phyloP scores from a whole-genome alignment of 1,140 invertebrate genomes.

The Zaprionus africanus region DNA sequence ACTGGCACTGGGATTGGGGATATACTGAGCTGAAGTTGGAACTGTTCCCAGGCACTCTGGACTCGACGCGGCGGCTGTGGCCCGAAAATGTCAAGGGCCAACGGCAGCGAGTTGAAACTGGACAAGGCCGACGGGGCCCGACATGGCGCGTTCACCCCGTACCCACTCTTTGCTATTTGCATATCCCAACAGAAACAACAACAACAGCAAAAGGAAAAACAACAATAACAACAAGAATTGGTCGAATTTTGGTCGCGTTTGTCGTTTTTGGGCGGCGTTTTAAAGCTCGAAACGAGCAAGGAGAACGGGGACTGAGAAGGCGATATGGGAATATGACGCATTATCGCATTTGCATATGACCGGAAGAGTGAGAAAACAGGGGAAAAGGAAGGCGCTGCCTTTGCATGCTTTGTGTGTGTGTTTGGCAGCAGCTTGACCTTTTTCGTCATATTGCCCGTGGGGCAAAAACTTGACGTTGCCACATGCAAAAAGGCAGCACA shows the following conservation, averaged over 20 bases:
- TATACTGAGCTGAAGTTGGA: slow-evolving; percentile 3
- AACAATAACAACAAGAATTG: slow-evolving; percentile 39
- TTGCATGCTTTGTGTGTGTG: slow-evolving; percentile 6
- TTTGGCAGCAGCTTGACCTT: slow-evolving; percentile 28
- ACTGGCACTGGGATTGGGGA: not conserved
- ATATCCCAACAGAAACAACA: slow-evolving; percentile 42
- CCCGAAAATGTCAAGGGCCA: slow-evolving; percentile 72
- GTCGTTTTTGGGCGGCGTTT: slow-evolving; percentile 49
- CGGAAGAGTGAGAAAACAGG: slow-evolving; percentile 23
- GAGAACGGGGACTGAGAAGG: not conserved
- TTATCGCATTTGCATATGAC: slow-evolving; percentile 53
- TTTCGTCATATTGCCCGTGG: slow-evolving; percentile 19
- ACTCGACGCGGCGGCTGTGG: not conserved
- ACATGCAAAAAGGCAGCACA: slow-evolving; percentile 5
- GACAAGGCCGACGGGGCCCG: slow-evolving; percentile 35
- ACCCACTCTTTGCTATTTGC: slow-evolving; percentile 50
- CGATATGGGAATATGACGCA: slow-evolving; percentile 24
- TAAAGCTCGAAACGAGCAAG: slow-evolving; percentile 27
- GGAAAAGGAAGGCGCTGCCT: too few relatives aligned
- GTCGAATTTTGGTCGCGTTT: slow-evolving; percentile 65
- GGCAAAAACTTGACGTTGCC: slow-evolving; percentile 8
- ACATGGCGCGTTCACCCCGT: slow-evolving; percentile 10
- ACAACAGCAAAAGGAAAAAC: slow-evolving; percentile 3
- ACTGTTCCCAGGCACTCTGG: not conserved
- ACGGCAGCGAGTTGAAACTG: slow-evolving; percentile 31